Conservation (phyloP, 1,140 invertebrate genomes). For the Drosophila ananassae region DNA sequence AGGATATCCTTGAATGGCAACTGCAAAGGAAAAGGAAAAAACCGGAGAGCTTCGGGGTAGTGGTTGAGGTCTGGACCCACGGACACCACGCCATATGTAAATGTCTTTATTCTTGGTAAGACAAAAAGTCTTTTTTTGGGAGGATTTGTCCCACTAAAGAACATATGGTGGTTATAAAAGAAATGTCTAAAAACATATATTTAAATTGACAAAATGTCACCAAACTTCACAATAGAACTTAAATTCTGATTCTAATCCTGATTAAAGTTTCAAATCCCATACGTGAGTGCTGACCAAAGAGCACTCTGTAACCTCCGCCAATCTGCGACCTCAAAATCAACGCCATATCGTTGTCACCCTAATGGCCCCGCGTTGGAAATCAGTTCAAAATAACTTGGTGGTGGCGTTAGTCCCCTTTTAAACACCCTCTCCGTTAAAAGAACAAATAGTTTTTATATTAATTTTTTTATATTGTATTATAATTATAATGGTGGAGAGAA, state of each 20-base stretch:
- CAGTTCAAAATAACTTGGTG: constrained; percentile 35
- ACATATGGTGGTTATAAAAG: constrained; percentile 25
- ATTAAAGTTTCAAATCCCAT: background rate
- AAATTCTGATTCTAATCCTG: background rate
- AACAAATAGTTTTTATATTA: constrained; percentile 46
- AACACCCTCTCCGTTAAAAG: background rate
- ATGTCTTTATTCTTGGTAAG: constrained; percentile 64
- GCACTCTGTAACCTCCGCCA: background rate
- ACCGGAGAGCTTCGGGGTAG: background rate
- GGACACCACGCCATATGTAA: constrained; percentile 51
- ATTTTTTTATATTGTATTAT: constrained; percentile 4
- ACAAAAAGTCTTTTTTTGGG: constrained; percentile 3
- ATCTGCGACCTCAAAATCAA: constrained; percentile 13
- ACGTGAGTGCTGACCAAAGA: constrained; percentile 33
- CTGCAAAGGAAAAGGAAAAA: background rate
- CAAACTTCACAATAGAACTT: background rate
- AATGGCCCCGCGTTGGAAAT: constrained; percentile 37
- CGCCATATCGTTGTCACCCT: constrained; percentile 14
- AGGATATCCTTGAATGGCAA: constrained; percentile 57
- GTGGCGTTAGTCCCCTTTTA: constrained; percentile 45
- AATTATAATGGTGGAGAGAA: background rate
- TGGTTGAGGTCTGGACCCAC: background rate
- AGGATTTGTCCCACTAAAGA: constrained; percentile 4
- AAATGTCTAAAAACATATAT: background rate
- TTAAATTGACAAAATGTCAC: background rate